These are phyloP conservation scores for Paguma larvata DNA, from an alignment of 2,797 vertebrate species.

Conservation along the genomic window DNA sequence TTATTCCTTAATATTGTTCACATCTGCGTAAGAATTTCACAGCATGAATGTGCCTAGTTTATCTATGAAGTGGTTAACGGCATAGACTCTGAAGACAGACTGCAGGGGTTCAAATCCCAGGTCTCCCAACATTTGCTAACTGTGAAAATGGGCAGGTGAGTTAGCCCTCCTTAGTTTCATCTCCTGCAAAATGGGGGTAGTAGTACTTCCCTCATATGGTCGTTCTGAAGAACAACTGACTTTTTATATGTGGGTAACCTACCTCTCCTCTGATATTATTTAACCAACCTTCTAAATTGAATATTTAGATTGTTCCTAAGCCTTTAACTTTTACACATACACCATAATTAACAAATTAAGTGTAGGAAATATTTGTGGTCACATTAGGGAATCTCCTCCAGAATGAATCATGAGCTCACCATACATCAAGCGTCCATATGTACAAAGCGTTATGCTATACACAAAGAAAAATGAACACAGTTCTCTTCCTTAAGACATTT, in stretches of 20 bases:
- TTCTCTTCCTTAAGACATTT: constrained; percentile 36
- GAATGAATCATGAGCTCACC: constrained; percentile 75
- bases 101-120: not conserved
- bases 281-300: constrained; percentile 21
- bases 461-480: not conserved
- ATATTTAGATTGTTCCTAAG: constrained; percentile 48
- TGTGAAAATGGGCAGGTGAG: not conserved
- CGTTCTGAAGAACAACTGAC: not conserved
- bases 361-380: constrained; percentile 59
- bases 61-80: not conserved
- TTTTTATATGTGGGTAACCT: not conserved
- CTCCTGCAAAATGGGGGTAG: not conserved
- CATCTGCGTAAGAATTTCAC: not conserved
- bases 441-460: not conserved
- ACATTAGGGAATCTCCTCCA: constrained; percentile 65
- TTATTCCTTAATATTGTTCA: not conserved
- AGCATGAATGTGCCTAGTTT: not conserved
- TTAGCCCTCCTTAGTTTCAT: not conserved
- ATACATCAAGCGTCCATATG: not conserved
- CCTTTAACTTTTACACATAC: constrained; percentile 32
- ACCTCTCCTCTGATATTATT: constrained; percentile 21
- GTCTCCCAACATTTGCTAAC: not conserved
- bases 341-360: constrained; percentile 65
- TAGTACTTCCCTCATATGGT: not conserved
- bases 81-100: not conserved